phyloP scores from a whole-genome alignment of 2,113 vertebrate genomes.

The Paedocypris sp. region DNA sequence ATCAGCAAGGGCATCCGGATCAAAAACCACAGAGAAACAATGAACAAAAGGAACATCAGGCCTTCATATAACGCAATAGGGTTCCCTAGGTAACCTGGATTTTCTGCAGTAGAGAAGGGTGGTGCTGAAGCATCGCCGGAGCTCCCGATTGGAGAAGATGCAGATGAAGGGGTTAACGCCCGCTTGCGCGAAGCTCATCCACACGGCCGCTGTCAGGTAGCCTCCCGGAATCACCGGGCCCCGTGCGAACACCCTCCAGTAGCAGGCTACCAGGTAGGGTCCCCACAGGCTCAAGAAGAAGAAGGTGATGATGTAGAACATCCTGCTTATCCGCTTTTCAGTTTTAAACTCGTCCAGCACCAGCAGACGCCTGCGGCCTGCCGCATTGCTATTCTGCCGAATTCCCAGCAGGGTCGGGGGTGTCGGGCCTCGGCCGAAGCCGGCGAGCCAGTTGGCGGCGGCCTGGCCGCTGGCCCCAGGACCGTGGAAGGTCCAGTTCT shows the following conservation, averaged over 20 bases:
- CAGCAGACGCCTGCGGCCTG: slow-evolving; percentile 87
- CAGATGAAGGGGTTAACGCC: slow-evolving; percentile 99
- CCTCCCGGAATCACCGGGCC: slow-evolving; percentile 88
- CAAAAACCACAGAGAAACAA: slow-evolving; percentile 37
- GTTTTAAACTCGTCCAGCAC: slow-evolving; percentile 99
- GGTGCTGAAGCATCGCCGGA: slow-evolving; percentile 98
- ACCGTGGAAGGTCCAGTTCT: slow-evolving; percentile 99
- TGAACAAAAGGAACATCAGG: slow-evolving; percentile 33
- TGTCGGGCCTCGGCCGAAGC: slow-evolving; percentile 95
- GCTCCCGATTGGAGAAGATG: slow-evolving; percentile 99
- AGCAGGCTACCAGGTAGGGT: slow-evolving; percentile 96
- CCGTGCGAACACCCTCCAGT: slow-evolving; percentile 97
- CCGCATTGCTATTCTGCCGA: slow-evolving; percentile 91
- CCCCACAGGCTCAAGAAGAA: slow-evolving; percentile 97
- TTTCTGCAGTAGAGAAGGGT: slow-evolving; percentile 99
- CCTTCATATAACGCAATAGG: slow-evolving; percentile 99
- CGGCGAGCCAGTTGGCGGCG: slow-evolving; percentile 96
- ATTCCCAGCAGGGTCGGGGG: slow-evolving; percentile 97
- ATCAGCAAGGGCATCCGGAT: slow-evolving; percentile 47
- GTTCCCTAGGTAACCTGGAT: slow-evolving; percentile 99
- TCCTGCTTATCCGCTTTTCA: slow-evolving; percentile 98
- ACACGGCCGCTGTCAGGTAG: slow-evolving; percentile 96
- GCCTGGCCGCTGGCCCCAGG: slow-evolving; percentile 96
- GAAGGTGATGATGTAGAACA: slow-evolving; percentile 99
- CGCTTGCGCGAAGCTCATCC: slow-evolving; percentile 99